Evolutionary conservation across 2,797 vertebrate genomes (phyloP).

Genomic region (Onychomys leucogaster): DNA sequence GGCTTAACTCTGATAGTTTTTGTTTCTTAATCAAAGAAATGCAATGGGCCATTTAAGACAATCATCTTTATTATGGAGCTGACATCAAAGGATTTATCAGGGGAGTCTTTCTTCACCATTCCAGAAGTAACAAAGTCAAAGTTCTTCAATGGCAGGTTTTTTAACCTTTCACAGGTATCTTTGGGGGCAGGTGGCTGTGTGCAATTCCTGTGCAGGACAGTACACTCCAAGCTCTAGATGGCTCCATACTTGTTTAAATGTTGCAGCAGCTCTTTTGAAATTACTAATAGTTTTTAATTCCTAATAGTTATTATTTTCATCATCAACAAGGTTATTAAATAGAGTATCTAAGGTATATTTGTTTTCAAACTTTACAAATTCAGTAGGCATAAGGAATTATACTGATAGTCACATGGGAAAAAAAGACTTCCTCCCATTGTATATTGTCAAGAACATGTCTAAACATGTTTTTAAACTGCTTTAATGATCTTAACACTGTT

Average conservation of each 20-base stretch:
- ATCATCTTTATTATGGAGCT: background rate
- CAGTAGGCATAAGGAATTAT: background rate
- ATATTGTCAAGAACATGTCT: background rate
- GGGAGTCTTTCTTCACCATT: background rate
- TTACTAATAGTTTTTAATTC: background rate
- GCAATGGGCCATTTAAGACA: background rate
- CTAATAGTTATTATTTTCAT: background rate
- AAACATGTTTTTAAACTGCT: background rate
- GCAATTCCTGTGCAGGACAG: rapidly evolving
- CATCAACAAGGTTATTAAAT: background rate
- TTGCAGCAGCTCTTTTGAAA: background rate
- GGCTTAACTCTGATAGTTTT: background rate
- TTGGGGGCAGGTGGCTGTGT: background rate
- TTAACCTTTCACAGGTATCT: background rate
- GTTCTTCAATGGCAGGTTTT: background rate
- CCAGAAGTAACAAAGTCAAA: background rate
- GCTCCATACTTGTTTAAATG: background rate
- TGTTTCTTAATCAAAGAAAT: background rate
- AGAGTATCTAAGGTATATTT: background rate
- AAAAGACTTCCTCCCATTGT: too few species aligned
- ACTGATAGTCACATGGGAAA: background rate
- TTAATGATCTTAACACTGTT: background rate
- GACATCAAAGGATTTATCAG: constrained; percentile 6
- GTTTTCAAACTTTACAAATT: background rate
- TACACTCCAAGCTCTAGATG: background rate